Evolutionary conservation across 35 echinoderm and acorn worm genomes (phyloP).

Genomic region (Patiria miniata): DNA sequence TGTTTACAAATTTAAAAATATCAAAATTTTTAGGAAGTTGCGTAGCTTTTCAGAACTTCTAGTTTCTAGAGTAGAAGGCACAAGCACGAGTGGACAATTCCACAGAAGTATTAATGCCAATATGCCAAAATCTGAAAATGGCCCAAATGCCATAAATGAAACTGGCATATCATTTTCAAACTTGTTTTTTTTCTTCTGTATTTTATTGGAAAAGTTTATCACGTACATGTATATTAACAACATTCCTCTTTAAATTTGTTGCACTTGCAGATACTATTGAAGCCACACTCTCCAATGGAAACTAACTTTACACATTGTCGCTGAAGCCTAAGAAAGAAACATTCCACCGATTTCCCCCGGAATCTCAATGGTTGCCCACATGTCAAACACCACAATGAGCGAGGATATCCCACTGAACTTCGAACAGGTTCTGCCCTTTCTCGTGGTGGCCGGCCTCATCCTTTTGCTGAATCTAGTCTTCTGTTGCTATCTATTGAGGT

Average conservation of each 20-base stretch:
- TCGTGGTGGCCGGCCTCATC: conserved; percentile 41
- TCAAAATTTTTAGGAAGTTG: too few species aligned
- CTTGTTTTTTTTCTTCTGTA: too few species aligned
- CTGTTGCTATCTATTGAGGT: conserved; percentile 58
- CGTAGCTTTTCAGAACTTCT: too few species aligned
- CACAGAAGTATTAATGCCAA: too few species aligned
- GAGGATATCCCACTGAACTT: conserved; percentile 1
- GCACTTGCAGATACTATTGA: not conserved
- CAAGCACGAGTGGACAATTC: too few species aligned
- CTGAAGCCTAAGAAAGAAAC: not conserved
- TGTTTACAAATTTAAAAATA: too few species aligned
- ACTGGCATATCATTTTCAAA: too few species aligned
- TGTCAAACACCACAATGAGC: not conserved
- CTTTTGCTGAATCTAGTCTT: conserved; percentile 44
- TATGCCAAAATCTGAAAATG: too few species aligned
- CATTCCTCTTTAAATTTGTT: not conserved
- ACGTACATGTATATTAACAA: not conserved
- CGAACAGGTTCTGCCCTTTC: conserved; percentile 36
- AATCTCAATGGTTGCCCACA: not conserved
- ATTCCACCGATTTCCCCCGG: too few species aligned
- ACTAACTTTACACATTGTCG: not conserved
- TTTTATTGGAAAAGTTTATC: too few species aligned
- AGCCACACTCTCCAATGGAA: not conserved
- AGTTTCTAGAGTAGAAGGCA: too few species aligned
- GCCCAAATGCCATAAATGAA: too few species aligned